A percentile compares a stretch with the other conserved stretches of the same genome.
These are phyloP conservation scores for Pica pica DNA, from an alignment of 2,113 vertebrate genomes.

Conservation along the genomic window DNA sequence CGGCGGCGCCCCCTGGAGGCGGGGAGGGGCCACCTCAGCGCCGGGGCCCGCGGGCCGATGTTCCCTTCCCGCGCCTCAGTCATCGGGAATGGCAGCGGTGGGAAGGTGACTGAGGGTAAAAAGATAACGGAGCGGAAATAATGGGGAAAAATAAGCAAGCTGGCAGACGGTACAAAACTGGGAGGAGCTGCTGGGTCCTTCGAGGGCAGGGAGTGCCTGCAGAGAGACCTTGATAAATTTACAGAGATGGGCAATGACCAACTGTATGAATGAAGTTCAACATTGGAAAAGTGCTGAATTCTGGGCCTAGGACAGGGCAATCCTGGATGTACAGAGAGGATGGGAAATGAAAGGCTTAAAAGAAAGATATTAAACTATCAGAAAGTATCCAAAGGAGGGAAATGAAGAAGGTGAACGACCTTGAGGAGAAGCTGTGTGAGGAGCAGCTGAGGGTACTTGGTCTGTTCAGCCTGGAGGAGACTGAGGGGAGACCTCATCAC, in stretches of 20 bases:
- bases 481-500: fast-evolving
- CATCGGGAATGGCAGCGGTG: neutral
- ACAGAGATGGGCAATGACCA: neutral
- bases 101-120: neutral
- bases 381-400: neutral
- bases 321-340: fast-evolving
- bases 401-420: neutral
- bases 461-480: neutral
- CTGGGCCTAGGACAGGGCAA: too few relatives aligned
- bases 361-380: neutral
- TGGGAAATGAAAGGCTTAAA: neutral
- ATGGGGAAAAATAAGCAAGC: neutral
- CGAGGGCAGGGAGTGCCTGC: neutral
- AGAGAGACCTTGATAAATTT: too few relatives aligned
- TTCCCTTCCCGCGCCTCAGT: fast-evolving
- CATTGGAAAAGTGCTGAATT: neutral
- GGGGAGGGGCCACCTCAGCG: neutral
- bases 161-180: neutral
- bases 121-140: too few relatives aligned
- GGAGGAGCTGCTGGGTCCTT: neutral
- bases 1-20: neutral
- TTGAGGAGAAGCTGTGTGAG: neutral
- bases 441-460: neutral
- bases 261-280: neutral
- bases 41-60: neutral